Conservation (phyloP, 2,888 invertebrate genomes). For the Ametastegia equiseti region DNA sequence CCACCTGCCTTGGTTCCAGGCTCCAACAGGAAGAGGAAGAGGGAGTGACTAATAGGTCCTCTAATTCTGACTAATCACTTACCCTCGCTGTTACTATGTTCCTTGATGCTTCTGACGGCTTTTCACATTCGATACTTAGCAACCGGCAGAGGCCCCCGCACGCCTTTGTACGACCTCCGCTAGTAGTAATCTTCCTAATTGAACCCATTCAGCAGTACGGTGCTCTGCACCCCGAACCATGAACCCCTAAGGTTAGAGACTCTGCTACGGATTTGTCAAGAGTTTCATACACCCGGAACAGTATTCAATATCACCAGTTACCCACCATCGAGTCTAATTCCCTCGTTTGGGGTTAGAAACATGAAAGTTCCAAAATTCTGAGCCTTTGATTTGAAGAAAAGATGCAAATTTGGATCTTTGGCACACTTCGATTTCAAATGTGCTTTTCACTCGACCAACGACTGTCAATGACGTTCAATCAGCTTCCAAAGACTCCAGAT, state of each 20-base stretch:
- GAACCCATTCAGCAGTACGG: conserved; percentile 49
- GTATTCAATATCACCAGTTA: conserved; percentile 19
- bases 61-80: conserved; percentile 65
- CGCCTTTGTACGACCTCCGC: conserved; percentile 55
- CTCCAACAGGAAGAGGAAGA: conserved; percentile 13
- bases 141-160: conserved; percentile 38
- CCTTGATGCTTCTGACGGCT: conserved; percentile 60
- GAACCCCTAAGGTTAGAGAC: neutral
- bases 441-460: too few relatives aligned
- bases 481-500: too few relatives aligned
- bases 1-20: neutral
- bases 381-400: too few relatives aligned
- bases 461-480: too few relatives aligned
- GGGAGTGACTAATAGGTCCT: conserved; percentile 64
- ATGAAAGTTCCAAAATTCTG: too few relatives aligned
- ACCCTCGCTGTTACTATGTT: conserved; percentile 40
- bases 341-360: neutral
- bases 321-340: neutral
- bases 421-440: too few relatives aligned
- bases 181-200: conserved; percentile 62
- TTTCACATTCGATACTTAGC: conserved; percentile 59
- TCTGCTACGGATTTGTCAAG: conserved; percentile 26
- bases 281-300: conserved; percentile 19
- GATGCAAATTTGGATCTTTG: too few relatives aligned
- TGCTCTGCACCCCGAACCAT: conserved; percentile 6